Base-by-base conservation (phyloP, 35 echinoderm and acorn worm genomes). In the Ptychodera flava region DNA sequence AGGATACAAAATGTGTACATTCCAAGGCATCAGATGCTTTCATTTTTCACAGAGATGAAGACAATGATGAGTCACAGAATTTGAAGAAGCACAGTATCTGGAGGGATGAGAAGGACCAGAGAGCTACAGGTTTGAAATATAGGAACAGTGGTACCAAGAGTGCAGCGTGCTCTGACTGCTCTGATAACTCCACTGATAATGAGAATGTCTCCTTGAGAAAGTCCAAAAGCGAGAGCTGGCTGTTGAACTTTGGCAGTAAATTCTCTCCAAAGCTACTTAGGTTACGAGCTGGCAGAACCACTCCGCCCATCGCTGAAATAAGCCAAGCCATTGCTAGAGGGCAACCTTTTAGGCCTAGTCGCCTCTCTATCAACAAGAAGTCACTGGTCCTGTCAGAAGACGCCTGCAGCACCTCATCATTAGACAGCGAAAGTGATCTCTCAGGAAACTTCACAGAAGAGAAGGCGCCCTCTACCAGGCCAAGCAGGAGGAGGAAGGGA, bases 251-350 rank as follows among this genome's bases (percentile, higher is more conserved):
- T 22, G 22, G 45, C 22, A 64, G 45, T 64, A 64, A 64, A 22
- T 64, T 64, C 22, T 64, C 45, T 64, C 45, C 45, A 22, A 64
- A 64, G 22, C 22, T 64, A 22, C 45, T 64, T 22, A 64, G 45
- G 45, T 64, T 64, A 64, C 6, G 45, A 64, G 45, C 45, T 64
- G 45, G 45, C 45, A 36, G 82, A 37, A 36, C 82, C 34, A 83
- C 33, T 2, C 80, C 80, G 1, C 82, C 82, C 35, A 37, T 30
- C 1, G 35, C 28, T 30, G 34, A 83, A 37, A 36, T 37, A 36
- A 83, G 28, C 29, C 34, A 37, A 1, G 12, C 34, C 14, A 37
- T 36, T 30, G 34, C 82, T 37, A 83, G 37, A 83, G 35, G 33
- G 1, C 33, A 83, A 37, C n/a, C 37, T 64, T 64, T 64, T 22